Percentiles rank a stretch among this genome's conserved stretches.
phyloP scores from a whole-genome alignment of 2,113 vertebrate species.

The Laticauda colubrina region DNA sequence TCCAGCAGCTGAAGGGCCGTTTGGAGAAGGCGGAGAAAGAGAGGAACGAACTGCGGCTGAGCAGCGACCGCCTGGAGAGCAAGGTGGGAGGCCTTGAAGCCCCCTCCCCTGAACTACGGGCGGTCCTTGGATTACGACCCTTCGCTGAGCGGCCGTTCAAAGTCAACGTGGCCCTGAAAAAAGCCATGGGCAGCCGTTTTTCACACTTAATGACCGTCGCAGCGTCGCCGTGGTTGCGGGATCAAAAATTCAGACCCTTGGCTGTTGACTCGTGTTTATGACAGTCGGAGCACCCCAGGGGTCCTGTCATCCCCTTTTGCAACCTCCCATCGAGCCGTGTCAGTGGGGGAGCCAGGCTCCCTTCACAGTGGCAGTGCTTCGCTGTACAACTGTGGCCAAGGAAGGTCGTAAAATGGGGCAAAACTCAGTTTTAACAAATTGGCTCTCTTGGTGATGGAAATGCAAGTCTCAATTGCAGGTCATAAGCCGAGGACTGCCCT shows the following conservation, averaged over 20 bases:
- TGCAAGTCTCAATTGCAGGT: background rate
- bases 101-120: too few species aligned
- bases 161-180: background rate
- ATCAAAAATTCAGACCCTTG: background rate
- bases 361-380: too few species aligned
- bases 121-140: too few species aligned
- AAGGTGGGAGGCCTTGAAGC: conserved; percentile 71
- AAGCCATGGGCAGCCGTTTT: background rate
- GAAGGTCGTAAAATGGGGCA: background rate
- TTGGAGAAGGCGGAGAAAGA: conserved; percentile 95
- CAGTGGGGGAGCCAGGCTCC: background rate
- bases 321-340: too few species aligned
- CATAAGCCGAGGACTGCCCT: background rate
- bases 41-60: conserved; percentile 89
- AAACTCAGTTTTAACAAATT: background rate
- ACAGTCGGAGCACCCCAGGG: too few species aligned
- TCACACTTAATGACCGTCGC: background rate
- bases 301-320: too few species aligned
- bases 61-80: conserved; percentile 90
- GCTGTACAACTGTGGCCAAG: too few species aligned
- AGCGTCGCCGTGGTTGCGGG: accelerated
- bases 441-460: background rate
- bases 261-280: background rate
- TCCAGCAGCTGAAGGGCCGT: conserved; percentile 87
- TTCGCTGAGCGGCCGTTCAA: background rate